phyloP scores from a whole-genome alignment of 1,140 invertebrate genomes.

The Ceratina australensis region DNA sequence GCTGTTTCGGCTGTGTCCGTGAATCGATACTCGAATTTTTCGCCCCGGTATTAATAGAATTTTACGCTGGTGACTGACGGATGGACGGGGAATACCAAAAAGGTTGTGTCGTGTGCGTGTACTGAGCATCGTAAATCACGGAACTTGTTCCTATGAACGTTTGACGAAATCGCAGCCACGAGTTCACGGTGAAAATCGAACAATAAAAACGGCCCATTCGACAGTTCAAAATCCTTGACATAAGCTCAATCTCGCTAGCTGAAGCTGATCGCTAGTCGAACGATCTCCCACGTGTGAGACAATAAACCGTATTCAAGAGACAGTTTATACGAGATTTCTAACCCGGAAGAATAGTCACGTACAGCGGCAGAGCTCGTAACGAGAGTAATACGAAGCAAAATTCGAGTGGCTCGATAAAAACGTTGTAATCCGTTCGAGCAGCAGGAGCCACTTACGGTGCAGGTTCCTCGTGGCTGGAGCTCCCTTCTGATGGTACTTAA shows the following conservation, averaged over 20 bases:
- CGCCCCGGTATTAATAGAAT: too few species aligned
- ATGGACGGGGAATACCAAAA: neutral
- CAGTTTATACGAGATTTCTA: too few species aligned
- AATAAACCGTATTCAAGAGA: too few species aligned
- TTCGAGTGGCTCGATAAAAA: neutral
- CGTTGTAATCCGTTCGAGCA: neutral
- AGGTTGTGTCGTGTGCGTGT: neutral
- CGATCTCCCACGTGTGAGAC: conserved; percentile 19
- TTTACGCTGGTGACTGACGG: neutral
- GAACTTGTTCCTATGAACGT: neutral
- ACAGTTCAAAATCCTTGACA: too few species aligned
- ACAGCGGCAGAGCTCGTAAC: neutral
- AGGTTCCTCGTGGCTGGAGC: conserved; percentile 35
- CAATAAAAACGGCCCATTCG: neutral
- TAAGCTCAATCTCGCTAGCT: too few species aligned
- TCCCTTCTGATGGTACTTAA: conserved; percentile 58
- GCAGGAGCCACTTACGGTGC: conserved; percentile 14
- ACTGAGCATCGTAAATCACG: neutral
- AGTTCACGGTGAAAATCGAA: neutral
- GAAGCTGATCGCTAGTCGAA: neutral
- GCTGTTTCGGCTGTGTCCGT: neutral
- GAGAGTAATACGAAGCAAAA: neutral
- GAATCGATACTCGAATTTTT: conserved; percentile 8
- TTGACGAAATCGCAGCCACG: neutral
- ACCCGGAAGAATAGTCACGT: neutral